A percentile compares a stretch with the other conserved stretches of the same genome.
Evolutionary conservation across 2,888 invertebrate species (phyloP).

Genomic region (Lycia hirtaria): DNA sequence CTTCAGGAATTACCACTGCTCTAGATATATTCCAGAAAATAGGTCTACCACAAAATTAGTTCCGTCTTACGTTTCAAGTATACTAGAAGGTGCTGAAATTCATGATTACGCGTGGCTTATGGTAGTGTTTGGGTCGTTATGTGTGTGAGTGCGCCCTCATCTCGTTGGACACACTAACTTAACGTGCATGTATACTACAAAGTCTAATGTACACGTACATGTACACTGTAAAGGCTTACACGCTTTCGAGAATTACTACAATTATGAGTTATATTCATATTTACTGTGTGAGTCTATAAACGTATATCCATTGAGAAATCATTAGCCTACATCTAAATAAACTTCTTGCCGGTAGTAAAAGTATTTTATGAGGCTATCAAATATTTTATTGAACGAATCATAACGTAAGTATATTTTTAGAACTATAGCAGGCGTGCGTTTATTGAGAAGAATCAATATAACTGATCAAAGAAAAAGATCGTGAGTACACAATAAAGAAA

Average conservation of each 20-base stretch:
- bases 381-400: slow-evolving; percentile 27
- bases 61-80: slow-evolving; percentile 3
- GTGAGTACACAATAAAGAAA: too few relatives aligned
- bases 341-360: slow-evolving; percentile 22
- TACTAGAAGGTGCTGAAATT: too few relatives aligned
- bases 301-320: slow-evolving; percentile 13
- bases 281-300: slow-evolving; percentile 8
- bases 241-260: too few relatives aligned
- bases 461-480: background rate
- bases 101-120: too few relatives aligned
- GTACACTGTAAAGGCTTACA: too few relatives aligned
- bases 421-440: background rate
- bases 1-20: background rate
- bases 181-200: too few relatives aligned
- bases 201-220: too few relatives aligned
- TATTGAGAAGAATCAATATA: background rate
- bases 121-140: too few relatives aligned
- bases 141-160: too few relatives aligned
- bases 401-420: slow-evolving; percentile 8
- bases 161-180: too few relatives aligned
- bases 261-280: slow-evolving; percentile 4
- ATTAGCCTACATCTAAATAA: slow-evolving; percentile 15
- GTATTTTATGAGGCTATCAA: slow-evolving; percentile 33
- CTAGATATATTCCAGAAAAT: slow-evolving; percentile 6
- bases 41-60: slow-evolving; percentile 8